Percentiles rank a stretch among this genome's conserved stretches.
Evolutionary conservation across 1,140 invertebrate species (phyloP).

Genomic region (Cydia strobilella): DNA sequence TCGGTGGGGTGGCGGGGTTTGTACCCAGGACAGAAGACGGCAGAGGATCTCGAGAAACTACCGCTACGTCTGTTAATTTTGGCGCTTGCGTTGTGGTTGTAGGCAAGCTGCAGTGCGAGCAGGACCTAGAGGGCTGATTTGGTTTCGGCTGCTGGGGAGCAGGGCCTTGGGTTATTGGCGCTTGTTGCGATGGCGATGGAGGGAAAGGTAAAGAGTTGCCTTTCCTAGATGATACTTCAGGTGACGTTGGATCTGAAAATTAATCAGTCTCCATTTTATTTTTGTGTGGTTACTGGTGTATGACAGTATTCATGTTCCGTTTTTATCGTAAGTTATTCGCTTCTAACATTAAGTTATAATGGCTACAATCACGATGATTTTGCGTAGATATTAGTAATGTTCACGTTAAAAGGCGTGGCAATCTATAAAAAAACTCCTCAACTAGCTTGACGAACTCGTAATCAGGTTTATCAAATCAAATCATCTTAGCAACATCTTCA

Average conservation of each 20-base stretch:
- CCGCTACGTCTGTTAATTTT: slow-evolving; percentile 35
- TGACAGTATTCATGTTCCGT: too few relatives aligned
- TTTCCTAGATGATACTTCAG: slow-evolving; percentile 42
- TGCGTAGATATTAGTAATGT: slow-evolving; percentile 18
- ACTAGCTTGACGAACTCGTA: background rate
- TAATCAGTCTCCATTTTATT: background rate
- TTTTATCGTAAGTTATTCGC: background rate
- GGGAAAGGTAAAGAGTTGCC: slow-evolving; percentile 54
- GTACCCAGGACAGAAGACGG: slow-evolving; percentile 8
- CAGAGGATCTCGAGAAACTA: slow-evolving; percentile 17
- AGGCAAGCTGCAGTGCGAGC: slow-evolving; percentile 73
- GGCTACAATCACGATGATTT: background rate
- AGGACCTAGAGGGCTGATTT: slow-evolving; percentile 54
- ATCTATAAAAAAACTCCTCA: slow-evolving; percentile 13
- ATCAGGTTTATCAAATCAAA: slow-evolving; percentile 17
- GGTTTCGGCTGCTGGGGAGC: slow-evolving; percentile 36
- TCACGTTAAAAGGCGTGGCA: slow-evolving; percentile 2
- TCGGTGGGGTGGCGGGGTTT: slow-evolving; percentile 1
- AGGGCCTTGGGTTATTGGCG: slow-evolving; percentile 41
- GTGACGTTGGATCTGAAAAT: slow-evolving; percentile 55
- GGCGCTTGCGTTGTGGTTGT: slow-evolving; percentile 60
- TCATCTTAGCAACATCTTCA: slow-evolving; percentile 7
- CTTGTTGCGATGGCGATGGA: slow-evolving; percentile 49
- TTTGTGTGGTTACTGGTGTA: background rate
- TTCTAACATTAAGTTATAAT: slow-evolving; percentile 9